These are phyloP conservation scores for Cyclopterus lumpus DNA, from an alignment of 2,797 vertebrate genomes.

Conservation along the genomic window DNA sequence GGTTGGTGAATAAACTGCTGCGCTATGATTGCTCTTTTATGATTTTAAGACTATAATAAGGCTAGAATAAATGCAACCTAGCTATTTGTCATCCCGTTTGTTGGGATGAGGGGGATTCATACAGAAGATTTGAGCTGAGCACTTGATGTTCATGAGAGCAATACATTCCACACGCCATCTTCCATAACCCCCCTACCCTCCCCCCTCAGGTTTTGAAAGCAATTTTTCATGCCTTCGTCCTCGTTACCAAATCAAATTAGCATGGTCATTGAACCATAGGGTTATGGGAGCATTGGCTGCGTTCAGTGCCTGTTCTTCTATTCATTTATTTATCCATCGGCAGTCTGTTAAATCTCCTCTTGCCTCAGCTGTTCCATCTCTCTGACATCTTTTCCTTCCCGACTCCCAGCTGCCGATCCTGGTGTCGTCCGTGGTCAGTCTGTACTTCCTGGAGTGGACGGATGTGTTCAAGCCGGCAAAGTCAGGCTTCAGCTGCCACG, in stretches of 20 bases:
- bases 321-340: conserved; percentile 46
- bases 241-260: conserved; percentile 62
- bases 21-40: conserved; percentile 5
- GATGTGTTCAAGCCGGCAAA: conserved; percentile 96
- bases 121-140: background rate
- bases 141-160: conserved; percentile 26
- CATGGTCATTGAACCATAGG: conserved; percentile 46
- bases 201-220: conserved; percentile 28
- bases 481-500: conserved; percentile 95
- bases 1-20: conserved; percentile 10
- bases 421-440: conserved; percentile 94
- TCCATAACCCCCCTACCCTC: conserved; percentile 10
- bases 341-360: conserved; percentile 20
- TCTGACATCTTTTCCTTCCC: background rate
- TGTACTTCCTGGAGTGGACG: conserved; percentile 97
- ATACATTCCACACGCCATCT: conserved; percentile 35
- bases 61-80: background rate
- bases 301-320: conserved; percentile 33
- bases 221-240: conserved; percentile 33
- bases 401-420: conserved; percentile 91
- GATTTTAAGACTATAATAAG: conserved; percentile 15
- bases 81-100: conserved; percentile 10
- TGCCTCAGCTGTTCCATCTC: conserved; percentile 23
- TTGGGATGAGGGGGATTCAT: background rate
- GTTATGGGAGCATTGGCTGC: conserved; percentile 46